Base-by-base conservation (phyloP, 2,797 vertebrate species). In the Darevskia mixta region DNA sequence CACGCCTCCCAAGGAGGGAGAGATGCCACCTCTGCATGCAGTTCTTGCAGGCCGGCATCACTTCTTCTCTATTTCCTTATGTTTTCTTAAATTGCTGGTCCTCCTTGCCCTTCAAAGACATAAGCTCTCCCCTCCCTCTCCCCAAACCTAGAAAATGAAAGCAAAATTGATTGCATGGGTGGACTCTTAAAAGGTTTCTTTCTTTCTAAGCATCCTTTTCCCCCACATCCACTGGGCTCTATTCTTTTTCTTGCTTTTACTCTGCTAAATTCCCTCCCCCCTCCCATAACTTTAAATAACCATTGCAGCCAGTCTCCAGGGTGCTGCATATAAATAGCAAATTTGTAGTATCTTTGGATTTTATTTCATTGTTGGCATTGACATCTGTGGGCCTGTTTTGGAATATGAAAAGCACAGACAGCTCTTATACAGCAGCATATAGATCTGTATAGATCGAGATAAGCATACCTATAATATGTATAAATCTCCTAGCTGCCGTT, bases 401-500 rank as follows among this genome's bases (percentile, higher is more conserved):
- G 77, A 43, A 69, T 58, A 20, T 20, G 41, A 85, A 71, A 79
- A 11, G 61, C 72, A 3, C 89, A 87, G 82, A 90, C 64, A 27
- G 79, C 87, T 67, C 3, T 85, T 84, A 35, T 86, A 11, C 13
- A 88, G 88, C 83, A 87, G 86, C 87, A 86, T 85, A 81, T 92
- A 93, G 32, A 18, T 29, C 27, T 6, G n/a, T 15, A n/a, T 25
- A 55, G 29, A 25, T 35, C 25, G 66, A 23, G 9, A 29, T 64
- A 64, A 64, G 10, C 25, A 1, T 9, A 27, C 23, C 64, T 82
- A 27, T 32, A 84, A 86, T 90, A 27, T 85, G 83, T 86, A 82
- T 90, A 86, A 88, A 75, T 94, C 93, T 92, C 75, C 75, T 94
- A 88, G 89, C 88, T 93, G 93, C 79, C 88, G 76, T 82, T 92